Evolutionary conservation across 2,888 invertebrate genomes (phyloP), one percentile per base, ranked within the genome.

Genomic region (Ectemnius cavifrons): DNA sequence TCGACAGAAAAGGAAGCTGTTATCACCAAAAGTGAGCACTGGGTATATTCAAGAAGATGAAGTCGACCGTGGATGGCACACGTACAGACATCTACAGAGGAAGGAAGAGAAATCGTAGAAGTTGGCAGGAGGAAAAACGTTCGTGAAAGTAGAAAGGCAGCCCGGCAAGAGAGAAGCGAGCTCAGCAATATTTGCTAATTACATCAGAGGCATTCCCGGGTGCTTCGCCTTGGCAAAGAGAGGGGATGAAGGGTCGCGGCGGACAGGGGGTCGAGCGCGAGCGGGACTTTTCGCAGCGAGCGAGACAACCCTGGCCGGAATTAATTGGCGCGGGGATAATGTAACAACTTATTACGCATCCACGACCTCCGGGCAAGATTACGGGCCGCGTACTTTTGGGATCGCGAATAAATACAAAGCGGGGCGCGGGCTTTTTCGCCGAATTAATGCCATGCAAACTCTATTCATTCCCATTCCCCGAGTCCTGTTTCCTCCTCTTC

Each of bases 401-500:
- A 49, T 23, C 57, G 11, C 52, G 47, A 62, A 61, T 71, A 66
- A 71, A 71, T 66, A 62, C 46, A 60, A 52, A 52, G 52, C 52
- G 52, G 52, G 16, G 52, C 52, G 59, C 64, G 4, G 16, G 23
- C 56, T 37, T 37, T 62, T 58, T 67, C 52, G 28, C 59, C 23
- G 65, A 64, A 69, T 73, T 73, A 75, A 68, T 79, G 69, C 67
- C 66, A 63, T 57, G 65, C 69, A 77, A 79, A 77, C 69, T 65
- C 47, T 49, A 60, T 73, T 76, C 67, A 66, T 57, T 16, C 61
- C 52, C 52, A 58, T 63, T 73, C 64, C n/a, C 60, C 62, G 58
- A 45, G 46, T 28, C 49, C 60, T 47, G 63, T 67, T 66, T 60
- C 65, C 63, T 67, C 37, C 37, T 52, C 49, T 56, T 20, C 56